phyloP scores from a whole-genome alignment of 1,140 invertebrate genomes.

The Drosophila biarmipes region DNA sequence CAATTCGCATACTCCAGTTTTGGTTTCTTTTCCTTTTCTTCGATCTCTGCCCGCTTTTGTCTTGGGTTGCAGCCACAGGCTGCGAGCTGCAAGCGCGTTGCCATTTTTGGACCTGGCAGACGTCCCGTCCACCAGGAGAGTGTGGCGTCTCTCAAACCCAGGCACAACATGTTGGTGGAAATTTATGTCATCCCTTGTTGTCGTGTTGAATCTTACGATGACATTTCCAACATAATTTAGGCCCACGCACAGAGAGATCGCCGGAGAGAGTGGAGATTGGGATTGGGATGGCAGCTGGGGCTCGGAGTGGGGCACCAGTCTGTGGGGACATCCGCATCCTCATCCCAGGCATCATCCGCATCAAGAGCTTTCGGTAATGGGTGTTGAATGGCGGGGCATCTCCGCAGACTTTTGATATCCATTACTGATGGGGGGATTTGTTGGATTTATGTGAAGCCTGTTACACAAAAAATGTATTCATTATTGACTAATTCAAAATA shows the following conservation, averaged over 20 bases:
- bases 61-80: conserved; percentile 1
- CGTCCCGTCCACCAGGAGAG: conserved; percentile 34
- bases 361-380: conserved; percentile 47
- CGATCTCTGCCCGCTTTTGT: conserved; percentile 35
- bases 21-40: conserved; percentile 18
- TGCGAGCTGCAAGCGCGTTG: conserved; percentile 20
- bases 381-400: conserved; percentile 43
- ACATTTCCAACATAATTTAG: conserved; percentile 85
- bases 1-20: conserved; percentile 72
- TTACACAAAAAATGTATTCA: too few species aligned
- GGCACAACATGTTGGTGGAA: conserved; percentile 83
- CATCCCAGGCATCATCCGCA: conserved; percentile 20
- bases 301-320: conserved; percentile 2
- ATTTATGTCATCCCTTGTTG: conserved; percentile 85
- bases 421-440: background rate
- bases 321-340: conserved; percentile 45
- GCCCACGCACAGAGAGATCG: conserved; percentile 74
- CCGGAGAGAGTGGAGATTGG: conserved; percentile 32
- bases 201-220: conserved; percentile 85
- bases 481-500: background rate
- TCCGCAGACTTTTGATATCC: conserved; percentile 19
- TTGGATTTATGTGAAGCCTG: background rate
- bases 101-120: conserved; percentile 66
- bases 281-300: conserved; percentile 6
- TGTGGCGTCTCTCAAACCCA: conserved; percentile 63